Evolutionary conservation across 2,888 invertebrate genomes (phyloP).

Genomic region (Ennomos quercinarius): DNA sequence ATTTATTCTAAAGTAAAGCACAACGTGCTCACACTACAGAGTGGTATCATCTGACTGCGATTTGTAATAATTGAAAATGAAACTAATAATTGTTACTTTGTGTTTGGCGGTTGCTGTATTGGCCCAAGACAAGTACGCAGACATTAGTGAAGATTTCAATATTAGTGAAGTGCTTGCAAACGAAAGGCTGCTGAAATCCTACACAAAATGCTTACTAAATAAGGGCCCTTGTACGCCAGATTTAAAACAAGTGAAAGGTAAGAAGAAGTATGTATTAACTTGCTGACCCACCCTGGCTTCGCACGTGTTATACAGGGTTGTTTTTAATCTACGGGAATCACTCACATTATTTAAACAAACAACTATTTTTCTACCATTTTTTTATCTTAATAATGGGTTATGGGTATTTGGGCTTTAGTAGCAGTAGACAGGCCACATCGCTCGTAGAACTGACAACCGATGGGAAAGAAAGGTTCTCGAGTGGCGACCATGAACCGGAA

Average conservation of each 20-base stretch:
- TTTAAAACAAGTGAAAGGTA: conserved; percentile 89
- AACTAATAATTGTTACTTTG: conserved; percentile 52
- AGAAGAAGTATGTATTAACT: conserved; percentile 40
- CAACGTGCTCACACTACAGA: conserved; percentile 35
- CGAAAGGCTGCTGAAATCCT: conserved; percentile 87
- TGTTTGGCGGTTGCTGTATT: conserved; percentile 54
- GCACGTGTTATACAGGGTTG: no score
- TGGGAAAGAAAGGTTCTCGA: no score
- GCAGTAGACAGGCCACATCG: no score
- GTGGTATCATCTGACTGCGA: conserved; percentile 16
- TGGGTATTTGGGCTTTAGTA: no score
- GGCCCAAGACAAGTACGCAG: conserved; percentile 83
- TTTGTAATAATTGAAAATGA: conserved; percentile 50
- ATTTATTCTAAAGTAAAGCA: conserved; percentile 34
- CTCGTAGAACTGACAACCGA: no score
- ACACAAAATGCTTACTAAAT: conserved; percentile 88
- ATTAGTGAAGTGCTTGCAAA: conserved; percentile 88
- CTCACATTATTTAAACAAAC: no score
- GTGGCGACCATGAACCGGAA: no score
- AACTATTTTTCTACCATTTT: no score
- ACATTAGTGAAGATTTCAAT: conserved; percentile 88
- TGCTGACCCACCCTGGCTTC: no score
- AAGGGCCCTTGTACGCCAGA: conserved; percentile 89
- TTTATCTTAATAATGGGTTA: no score
- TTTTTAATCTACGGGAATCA: no score